Evolutionary conservation across 2,113 vertebrate species (phyloP).

Genomic region (Halichoerus grypus): DNA sequence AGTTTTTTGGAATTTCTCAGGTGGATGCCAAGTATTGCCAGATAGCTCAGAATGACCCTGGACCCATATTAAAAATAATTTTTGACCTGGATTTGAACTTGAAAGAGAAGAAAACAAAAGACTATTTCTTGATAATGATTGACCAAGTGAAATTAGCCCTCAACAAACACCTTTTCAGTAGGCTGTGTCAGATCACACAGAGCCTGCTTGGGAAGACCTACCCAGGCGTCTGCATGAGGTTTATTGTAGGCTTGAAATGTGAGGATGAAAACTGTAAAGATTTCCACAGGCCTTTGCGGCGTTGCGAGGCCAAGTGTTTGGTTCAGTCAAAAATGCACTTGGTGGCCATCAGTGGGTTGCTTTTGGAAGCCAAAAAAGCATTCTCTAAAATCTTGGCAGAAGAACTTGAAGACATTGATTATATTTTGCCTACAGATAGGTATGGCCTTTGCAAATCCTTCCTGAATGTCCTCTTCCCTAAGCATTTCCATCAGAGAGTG

Average conservation of each 20-base stretch:
- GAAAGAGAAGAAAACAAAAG: slow-evolving; percentile 84
- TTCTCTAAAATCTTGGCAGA: slow-evolving; percentile 82
- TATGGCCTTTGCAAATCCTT: slow-evolving; percentile 83
- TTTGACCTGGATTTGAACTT: slow-evolving; percentile 74
- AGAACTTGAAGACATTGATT: slow-evolving; percentile 82
- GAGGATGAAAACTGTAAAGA: slow-evolving; percentile 81
- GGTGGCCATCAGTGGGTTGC: slow-evolving; percentile 86
- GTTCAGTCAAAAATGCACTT: slow-evolving; percentile 87
- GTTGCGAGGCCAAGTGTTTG: slow-evolving; percentile 83
- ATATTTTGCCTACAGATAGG: slow-evolving; percentile 79
- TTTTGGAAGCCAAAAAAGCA: slow-evolving; percentile 85
- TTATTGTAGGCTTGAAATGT: slow-evolving; percentile 87
- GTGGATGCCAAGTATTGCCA: slow-evolving; percentile 83
- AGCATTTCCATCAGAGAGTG: slow-evolving; percentile 89
- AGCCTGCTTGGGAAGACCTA: slow-evolving; percentile 78
- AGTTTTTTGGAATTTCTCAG: slow-evolving; percentile 89
- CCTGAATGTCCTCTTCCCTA: slow-evolving; percentile 86
- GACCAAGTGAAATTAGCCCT: slow-evolving; percentile 85
- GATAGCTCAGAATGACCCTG: slow-evolving; percentile 86
- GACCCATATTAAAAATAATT: slow-evolving; percentile 83
- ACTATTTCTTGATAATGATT: slow-evolving; percentile 80
- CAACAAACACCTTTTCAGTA: slow-evolving; percentile 85
- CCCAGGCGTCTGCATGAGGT: slow-evolving; percentile 85
- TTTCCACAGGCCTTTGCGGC: slow-evolving; percentile 84
- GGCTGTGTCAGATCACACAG: slow-evolving; percentile 83